These are phyloP conservation scores for Habrosyne pyritoides DNA, from an alignment of 2,888 invertebrate species.

Conservation along the genomic window DNA sequence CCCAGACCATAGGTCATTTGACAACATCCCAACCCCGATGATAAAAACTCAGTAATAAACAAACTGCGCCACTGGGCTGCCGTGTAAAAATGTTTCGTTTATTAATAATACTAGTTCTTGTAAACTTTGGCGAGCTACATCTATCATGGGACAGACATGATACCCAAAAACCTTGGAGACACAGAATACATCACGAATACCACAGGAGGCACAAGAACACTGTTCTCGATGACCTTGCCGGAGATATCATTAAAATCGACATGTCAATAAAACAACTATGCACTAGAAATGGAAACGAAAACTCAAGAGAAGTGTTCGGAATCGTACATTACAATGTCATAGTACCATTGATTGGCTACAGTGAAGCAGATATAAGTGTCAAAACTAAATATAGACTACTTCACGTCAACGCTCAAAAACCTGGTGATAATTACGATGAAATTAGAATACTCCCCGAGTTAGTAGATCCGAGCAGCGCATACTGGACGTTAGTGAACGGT, in stretches of 20 bases:
- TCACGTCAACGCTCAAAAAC: background rate
- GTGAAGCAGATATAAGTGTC: background rate
- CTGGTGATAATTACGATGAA: background rate
- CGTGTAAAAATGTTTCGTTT: background rate
- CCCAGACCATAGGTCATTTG: background rate
- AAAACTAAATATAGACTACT: background rate
- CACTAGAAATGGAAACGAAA: background rate
- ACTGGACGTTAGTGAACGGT: background rate
- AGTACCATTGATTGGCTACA: background rate
- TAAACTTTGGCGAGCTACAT: background rate
- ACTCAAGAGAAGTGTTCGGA: background rate
- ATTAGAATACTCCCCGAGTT: slow-evolving; percentile 3
- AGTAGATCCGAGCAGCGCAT: background rate
- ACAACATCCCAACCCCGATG: background rate
- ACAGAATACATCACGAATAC: background rate
- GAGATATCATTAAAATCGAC: background rate
- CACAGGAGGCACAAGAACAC: background rate
- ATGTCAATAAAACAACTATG: background rate
- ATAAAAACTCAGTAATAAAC: background rate
- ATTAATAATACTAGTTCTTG: background rate
- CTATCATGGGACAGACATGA: background rate
- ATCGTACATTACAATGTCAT: background rate
- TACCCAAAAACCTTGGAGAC: background rate
- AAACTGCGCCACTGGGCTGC: background rate
- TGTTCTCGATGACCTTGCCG: background rate